Evolutionary conservation across 2,113 vertebrate genomes (phyloP), one percentile per base, ranked within the genome.

Genomic region (Sterrhoptilus dennistouni): DNA sequence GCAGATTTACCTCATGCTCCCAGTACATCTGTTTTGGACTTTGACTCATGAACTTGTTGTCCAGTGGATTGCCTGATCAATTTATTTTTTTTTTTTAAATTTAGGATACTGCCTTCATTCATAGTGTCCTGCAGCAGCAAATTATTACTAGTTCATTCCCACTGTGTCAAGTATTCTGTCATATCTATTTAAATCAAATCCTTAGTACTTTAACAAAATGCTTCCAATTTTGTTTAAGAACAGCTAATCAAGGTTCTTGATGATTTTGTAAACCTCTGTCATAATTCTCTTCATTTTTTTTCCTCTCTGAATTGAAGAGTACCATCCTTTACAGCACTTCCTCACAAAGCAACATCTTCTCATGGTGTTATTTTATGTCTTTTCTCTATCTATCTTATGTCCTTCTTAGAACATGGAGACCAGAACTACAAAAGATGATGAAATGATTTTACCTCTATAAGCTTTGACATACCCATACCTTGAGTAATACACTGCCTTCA

Each of bases 241-340:
- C 8, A 53, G 9, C 21, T 61, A 66, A 57, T 49, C 22, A 92
- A 61, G 14, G 3, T 25, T 22, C 27, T 84, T 65, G 52, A 74
- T 38, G 40, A 47, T 33, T 80, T 59, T 3, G 1, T 65, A 84
- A 90, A 38, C 10, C 4, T 77, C 12, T 5, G 4, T 29, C 27
- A 29, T 19, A 47, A 60, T 56, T 42, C 0, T 68, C 13, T 49
- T 63, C 0, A 12, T 3, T 42, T 49, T 54, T 40, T 77, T 50
- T 13, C 17, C 17, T 28, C 19, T 69, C 38, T 54, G 27, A 50
- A 53, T 35, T 35, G 24, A 76, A 36, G 2, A 72, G 1, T 12
- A 27, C 3, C 0, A 2, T 5, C 5, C 13, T 83, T 57, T 45
- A 28, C 3, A 72, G 3, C 14, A 59, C 29, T 63, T 87, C 19